Evolutionary conservation across 2,113 vertebrate species (phyloP), one percentile per base, ranked within the genome.

Genomic region (Pontoporia blainvillei): DNA sequence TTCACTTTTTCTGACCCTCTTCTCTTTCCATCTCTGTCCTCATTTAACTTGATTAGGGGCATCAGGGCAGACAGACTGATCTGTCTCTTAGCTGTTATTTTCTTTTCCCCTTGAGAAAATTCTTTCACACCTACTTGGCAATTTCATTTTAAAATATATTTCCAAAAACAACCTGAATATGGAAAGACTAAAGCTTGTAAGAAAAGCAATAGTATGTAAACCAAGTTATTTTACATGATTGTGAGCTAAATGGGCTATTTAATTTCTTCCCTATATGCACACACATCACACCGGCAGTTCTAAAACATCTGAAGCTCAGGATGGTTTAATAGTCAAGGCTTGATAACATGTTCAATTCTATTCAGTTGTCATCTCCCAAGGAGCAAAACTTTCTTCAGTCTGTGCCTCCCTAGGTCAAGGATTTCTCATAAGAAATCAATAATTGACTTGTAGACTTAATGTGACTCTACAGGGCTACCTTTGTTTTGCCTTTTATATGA

Each of bases 91-190:
- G 61, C 23, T 92, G 4, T 59, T 86, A 39, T 54, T 83, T 90
- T 95, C 91, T 54, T 83, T 90, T 95, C 91, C 8, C 13, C 13
- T 90, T 92, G 44, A 67, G 52, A 64, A 92, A 79, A 93, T 87
- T 91, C 3, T 36, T 93, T 82, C 20, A 81, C 7, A 71, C 0
- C 41, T 83, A 82, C 17, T 86, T 95, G 82, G 2, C 27, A 93
- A 66, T 72, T 81, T 76, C 59, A 85, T 34, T 81, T 95, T 88
- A 73, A 95, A 94, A 90, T 86, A 62, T 31, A 86, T 59, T 93
- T 79, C 71, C 72, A 78, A 34, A 67, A 61, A 87, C 12, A 89
- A 59, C 13, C 31, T 64, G 44, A 54, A 44, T 62, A 79, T 27
- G 29, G 36, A 95, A 71, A 93, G n/a, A 64, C n/a, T 73, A 96